These are phyloP conservation scores for Hirtodrosophila confusa DNA, from an alignment of 2,888 invertebrate genomes.

Conservation along the genomic window DNA sequence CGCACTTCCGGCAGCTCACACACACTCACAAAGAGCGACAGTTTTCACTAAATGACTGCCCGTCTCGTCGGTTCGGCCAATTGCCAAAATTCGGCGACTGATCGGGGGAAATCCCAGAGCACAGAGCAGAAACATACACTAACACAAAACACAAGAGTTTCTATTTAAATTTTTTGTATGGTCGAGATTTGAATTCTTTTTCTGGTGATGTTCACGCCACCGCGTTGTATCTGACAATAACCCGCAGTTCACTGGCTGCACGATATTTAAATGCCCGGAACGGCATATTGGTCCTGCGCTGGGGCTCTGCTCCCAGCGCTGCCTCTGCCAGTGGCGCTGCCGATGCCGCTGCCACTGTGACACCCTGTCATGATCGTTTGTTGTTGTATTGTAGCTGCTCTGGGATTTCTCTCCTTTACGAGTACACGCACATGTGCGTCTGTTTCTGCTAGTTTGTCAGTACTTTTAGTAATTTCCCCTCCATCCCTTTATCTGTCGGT, in stretches of 20 bases:
- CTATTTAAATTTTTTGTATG: conserved; percentile 22
- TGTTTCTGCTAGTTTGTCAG: conserved; percentile 14
- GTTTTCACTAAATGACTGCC: conserved; percentile 18
- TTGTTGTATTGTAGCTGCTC: conserved; percentile 34
- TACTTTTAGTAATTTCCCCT: conserved; percentile 20
- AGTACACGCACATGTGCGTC: conserved; percentile 62
- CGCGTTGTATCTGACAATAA: conserved; percentile 82
- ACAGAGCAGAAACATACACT: conserved; percentile 21
- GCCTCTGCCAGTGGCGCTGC: conserved; percentile 13
- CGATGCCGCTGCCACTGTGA: conserved; percentile 44
- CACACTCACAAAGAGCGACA: conserved; percentile 7
- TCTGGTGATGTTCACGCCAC: conserved; percentile 80
- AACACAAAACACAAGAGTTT: conserved; percentile 20
- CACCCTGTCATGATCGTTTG: conserved; percentile 59
- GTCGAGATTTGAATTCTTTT: conserved; percentile 17
- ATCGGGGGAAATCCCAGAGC: conserved; percentile 83
- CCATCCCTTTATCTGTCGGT: conserved; percentile 13
- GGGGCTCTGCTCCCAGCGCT: conserved; percentile 46
- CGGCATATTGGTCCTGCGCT: conserved; percentile 53
- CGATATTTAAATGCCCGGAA: conserved; percentile 82
- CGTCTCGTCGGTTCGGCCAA: conserved; percentile 51
- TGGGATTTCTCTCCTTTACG: conserved; percentile 47
- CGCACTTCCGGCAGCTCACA: conserved; percentile 65
- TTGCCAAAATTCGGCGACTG: conserved; percentile 70
- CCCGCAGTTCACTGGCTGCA: conserved; percentile 77